Evolutionary conservation across 2,888 invertebrate genomes (phyloP), one percentile per base, ranked within the genome.

Genomic region (Drosophila niveifrons): DNA sequence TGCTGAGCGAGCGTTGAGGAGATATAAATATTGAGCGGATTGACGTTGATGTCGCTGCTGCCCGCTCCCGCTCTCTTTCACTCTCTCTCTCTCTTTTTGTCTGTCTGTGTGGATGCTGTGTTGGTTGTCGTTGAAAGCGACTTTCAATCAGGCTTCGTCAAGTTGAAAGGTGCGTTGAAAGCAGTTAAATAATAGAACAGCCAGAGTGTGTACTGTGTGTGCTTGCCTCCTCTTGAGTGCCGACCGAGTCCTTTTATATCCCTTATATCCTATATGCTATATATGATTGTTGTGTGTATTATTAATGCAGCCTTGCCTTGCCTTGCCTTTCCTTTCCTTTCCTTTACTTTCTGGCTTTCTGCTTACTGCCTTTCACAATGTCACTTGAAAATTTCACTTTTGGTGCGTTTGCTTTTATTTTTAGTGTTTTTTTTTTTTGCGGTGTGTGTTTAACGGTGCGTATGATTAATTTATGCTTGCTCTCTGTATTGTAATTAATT

Each of bases 151-250:
- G 62, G 70, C 72, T 86, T 84, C 83, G 83, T 84, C 73, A 77
- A 66, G 83, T 84, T 82, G 82, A 82, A 82, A 56, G 66, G 52
- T 64, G 62, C 31, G 84, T 82, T 86, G 86, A 86, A 86, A 79
- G 86, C 86, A 84, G 83, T 84, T 84, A 84, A 84, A 84, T 84
- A 84, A 84, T 84, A 84, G 77, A 84, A 77, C 72, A 84, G 83
- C 66, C 77, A 64, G 56, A 67, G 55, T 47, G 55, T 47, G 48
- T 18, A 66, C 55, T 58, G 48, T 28, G 68, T 61, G 66, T 70
- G 66, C 64, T 31, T 31, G 31, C 31, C 31, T 31, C 46, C 10
- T 55, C 28, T 44, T 44, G 44, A 44, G 44, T 44, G 55, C 10
- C n/a, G 6, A 31, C 31, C 23, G 47, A 46, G 57, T 70, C 59